Conservation (phyloP, 2,888 invertebrate species). For the Baccha elongata region DNA sequence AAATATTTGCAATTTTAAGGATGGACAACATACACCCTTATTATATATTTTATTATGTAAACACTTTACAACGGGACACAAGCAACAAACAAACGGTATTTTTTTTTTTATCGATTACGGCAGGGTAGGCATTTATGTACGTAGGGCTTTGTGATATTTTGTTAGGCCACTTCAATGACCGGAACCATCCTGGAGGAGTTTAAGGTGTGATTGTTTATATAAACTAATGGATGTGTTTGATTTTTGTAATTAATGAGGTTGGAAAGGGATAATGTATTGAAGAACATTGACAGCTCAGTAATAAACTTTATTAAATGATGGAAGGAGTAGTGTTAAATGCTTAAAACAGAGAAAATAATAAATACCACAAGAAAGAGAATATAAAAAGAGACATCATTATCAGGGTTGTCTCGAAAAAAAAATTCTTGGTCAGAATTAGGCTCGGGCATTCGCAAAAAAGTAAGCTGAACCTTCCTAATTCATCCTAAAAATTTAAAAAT, state of each 20-base stretch:
- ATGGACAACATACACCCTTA: slow-evolving; percentile 13
- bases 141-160: neutral
- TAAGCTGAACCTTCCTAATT: too few species aligned
- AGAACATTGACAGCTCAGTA: neutral
- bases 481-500: too few species aligned
- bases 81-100: slow-evolving; percentile 31
- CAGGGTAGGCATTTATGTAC: neutral
- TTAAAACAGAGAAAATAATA: too few species aligned
- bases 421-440: too few species aligned
- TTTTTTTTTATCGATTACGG: slow-evolving; percentile 3
- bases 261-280: neutral
- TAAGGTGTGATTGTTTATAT: slow-evolving; percentile 63
- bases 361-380: too few species aligned
- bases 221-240: slow-evolving; percentile 49
- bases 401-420: too few species aligned
- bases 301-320: neutral
- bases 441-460: too few species aligned
- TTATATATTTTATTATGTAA: neutral
- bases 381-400: too few species aligned
- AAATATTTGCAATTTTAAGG: slow-evolving; percentile 59
- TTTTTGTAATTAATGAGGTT: slow-evolving; percentile 40
- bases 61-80: slow-evolving; percentile 10
- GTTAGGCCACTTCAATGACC: slow-evolving; percentile 13
- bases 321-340: neutral
- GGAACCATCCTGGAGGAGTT: slow-evolving; percentile 3